A percentile compares a stretch with the other conserved stretches of the same genome.
phyloP scores from a whole-genome alignment of 2,888 invertebrate genomes.

The Pyralis farinalis region DNA sequence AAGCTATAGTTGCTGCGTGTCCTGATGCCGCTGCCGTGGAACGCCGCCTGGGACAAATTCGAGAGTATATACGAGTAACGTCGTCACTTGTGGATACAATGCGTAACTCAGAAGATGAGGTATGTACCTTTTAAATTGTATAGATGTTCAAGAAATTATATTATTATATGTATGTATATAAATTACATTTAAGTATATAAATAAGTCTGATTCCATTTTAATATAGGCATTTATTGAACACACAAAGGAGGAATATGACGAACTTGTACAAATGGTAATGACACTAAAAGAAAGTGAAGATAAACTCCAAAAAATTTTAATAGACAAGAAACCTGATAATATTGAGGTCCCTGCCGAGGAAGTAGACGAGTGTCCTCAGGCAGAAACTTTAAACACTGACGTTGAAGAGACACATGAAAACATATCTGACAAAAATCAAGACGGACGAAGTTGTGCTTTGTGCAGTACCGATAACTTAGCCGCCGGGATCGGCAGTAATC shows the following conservation, averaged over 20 bases:
- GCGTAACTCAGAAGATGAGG: conserved; percentile 86
- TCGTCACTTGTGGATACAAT: conserved; percentile 86
- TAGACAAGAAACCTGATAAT: conserved; percentile 53
- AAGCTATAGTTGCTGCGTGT: conserved; percentile 71
- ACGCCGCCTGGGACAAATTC: conserved; percentile 85
- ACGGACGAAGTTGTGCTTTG: conserved; percentile 38
- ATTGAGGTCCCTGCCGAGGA: conserved; percentile 55
- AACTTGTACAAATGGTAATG: conserved; percentile 84
- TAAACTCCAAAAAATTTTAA: conserved; percentile 82
- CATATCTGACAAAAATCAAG: conserved; percentile 25
- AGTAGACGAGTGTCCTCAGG: conserved; percentile 22
- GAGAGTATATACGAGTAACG: conserved; percentile 87
- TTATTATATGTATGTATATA: background rate
- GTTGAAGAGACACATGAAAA: conserved; percentile 23
- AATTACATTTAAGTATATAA: background rate
- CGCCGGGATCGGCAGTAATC: conserved; percentile 43
- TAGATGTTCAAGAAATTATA: background rate
- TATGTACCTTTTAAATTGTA: conserved; percentile 34
- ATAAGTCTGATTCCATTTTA: conserved; percentile 24
- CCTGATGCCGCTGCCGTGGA: conserved; percentile 86
- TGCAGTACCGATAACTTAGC: conserved; percentile 36
- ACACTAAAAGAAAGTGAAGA: conserved; percentile 86
- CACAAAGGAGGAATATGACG: conserved; percentile 79
- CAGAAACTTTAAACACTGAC: conserved; percentile 23
- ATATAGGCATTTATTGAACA: conserved; percentile 76